Evolutionary conservation across 2,113 vertebrate genomes (phyloP), one percentile per base, ranked within the genome.

Genomic region (Vombatus ursinus): DNA sequence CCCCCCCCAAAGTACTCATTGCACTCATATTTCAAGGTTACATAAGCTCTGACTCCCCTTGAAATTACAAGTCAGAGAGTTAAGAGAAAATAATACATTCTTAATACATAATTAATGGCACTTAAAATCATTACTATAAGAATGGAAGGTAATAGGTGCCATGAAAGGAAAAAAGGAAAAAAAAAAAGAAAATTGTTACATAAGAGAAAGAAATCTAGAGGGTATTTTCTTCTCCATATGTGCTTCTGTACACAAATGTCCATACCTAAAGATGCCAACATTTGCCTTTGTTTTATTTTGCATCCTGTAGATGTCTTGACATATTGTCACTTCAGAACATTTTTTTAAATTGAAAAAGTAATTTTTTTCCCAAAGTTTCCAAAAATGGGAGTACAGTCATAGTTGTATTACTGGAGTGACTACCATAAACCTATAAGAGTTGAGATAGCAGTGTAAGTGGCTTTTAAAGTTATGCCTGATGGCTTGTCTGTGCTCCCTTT

Each of bases 21-120:
- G 89, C 4, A 89, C 26, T 94, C 54, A 93, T 48, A 96, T 95
- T 97, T 97, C 90, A 97, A 97, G 11, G 89, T 95, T 97, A 53
- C 47, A 0, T 26, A 84, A 96, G 14, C 90, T 61, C 90, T 95
- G 93, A 96, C 84, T 93, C 28, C 84, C 50, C 26, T 95, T 94
- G 96, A 97, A 97, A 57, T 94, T 92, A 49, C 9, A 91, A 96
- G 52, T 1, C 94, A 95, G 51, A 47, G 48, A 91, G 91, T 92
- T 8, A 92, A 93, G 0, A 95, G n/a, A 97, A 97, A 96, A 96
- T 89, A 96, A 96, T 57, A 54, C 0, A 23, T 95, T 94, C 24
- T 93, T 26, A 93, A 95, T 93, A 93, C 53, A 93, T 89, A 96
- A 97, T 94, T 94, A 97, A 92, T 49, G 96, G 0, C 50, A 97